Conservation (phyloP, 2,797 vertebrate genomes). For the Artibeus jamaicensis region DNA sequence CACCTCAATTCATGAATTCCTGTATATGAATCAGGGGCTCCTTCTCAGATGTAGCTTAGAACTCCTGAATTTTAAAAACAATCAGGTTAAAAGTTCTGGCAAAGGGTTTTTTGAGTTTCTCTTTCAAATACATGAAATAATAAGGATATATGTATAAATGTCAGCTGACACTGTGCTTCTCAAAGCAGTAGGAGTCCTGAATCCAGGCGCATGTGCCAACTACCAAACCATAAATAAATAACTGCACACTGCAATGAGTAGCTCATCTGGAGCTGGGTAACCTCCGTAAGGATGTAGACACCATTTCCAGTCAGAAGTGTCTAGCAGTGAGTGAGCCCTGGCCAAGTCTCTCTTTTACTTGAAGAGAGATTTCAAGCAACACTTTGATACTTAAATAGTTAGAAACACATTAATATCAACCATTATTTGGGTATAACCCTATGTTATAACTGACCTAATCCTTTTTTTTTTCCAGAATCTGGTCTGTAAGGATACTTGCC, state of each 20-base stretch:
- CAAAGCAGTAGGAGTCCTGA: not conserved
- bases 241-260: not conserved
- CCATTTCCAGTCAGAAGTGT: not conserved
- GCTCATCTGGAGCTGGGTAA: not conserved
- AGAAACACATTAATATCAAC: slow-evolving; percentile 14
- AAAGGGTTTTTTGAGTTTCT: not conserved
- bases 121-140: slow-evolving; percentile 40
- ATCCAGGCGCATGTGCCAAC: not conserved
- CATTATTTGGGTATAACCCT: not conserved
- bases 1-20: not conserved
- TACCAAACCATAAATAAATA: not conserved
- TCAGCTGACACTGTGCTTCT: not conserved
- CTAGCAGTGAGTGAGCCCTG: not conserved
- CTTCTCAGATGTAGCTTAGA: not conserved
- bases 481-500: not conserved
- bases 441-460: not conserved
- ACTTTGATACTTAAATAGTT: not conserved
- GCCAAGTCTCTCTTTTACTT: not conserved
- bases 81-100: not conserved
- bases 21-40: not conserved
- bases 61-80: not conserved
- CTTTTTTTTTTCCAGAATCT: not conserved
- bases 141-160: not conserved
- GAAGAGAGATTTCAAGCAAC: not conserved
- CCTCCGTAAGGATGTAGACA: not conserved